These are phyloP conservation scores for Ormyrus thymus DNA, from an alignment of 2,888 invertebrate genomes.

Conservation along the genomic window DNA sequence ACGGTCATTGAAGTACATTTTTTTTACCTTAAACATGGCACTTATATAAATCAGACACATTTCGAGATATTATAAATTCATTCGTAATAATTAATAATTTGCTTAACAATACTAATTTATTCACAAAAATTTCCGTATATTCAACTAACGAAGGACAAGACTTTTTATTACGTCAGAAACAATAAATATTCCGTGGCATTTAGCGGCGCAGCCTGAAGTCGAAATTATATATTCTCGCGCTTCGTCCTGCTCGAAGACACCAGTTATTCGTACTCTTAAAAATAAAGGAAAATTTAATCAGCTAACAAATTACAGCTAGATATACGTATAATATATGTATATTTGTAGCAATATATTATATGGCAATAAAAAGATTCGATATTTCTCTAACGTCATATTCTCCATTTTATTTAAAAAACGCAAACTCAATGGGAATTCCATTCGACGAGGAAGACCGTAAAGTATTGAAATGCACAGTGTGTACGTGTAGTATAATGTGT, in stretches of 20 bases:
- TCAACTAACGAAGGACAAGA: slow-evolving; percentile 43
- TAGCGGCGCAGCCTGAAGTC: background rate
- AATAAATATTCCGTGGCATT: slow-evolving; percentile 24
- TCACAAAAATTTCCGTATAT: slow-evolving; percentile 38
- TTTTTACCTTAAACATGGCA: slow-evolving; percentile 41
- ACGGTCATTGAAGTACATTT: slow-evolving; percentile 20
- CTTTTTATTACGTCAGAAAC: slow-evolving; percentile 7
- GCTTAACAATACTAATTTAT: slow-evolving; percentile 51
- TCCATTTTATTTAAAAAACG: slow-evolving; percentile 32
- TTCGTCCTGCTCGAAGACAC: no score
- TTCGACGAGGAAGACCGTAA: slow-evolving; percentile 67
- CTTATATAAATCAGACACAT: slow-evolving; percentile 49
- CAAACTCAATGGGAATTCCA: slow-evolving; percentile 51
- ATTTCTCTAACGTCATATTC: background rate
- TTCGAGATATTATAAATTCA: slow-evolving; percentile 40
- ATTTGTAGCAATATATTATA: slow-evolving; percentile 43
- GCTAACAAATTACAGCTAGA: slow-evolving; percentile 38
- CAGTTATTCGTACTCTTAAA: no score
- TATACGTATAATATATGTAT: slow-evolving; percentile 36
- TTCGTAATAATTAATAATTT: slow-evolving; percentile 47
- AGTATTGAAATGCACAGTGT: slow-evolving; percentile 61
- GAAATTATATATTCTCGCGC: no score
- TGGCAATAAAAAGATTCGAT: slow-evolving; percentile 45
- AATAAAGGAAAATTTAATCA: slow-evolving; percentile 4
- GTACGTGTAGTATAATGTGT: slow-evolving; percentile 25